Evolutionary conservation across 1,140 invertebrate genomes (phyloP), one percentile per base, ranked within the genome.

Genomic region (Dreissena polymorpha): DNA sequence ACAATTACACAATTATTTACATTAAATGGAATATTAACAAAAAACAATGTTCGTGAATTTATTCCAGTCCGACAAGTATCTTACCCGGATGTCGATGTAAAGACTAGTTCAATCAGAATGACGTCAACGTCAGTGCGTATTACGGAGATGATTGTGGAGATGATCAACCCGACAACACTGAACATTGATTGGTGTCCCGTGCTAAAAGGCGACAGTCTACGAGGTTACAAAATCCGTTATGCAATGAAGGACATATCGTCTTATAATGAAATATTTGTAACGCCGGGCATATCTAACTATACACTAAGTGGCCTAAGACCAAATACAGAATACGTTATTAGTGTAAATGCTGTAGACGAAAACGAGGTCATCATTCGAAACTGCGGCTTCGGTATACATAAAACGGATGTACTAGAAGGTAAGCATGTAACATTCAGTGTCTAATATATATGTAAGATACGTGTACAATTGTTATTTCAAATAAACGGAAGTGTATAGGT

Each of bases 211-310:
- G 71, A 68, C 68, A 29, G 39, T 21, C 23, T 83, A 23, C 23
- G 71, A 27, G 81, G 81, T 51, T 83, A 83, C 68, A 83, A 83
- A 71, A 77, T 76, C n/a, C 81, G 81, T 21, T 83, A 83, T 27
- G 51, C 51, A 16, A 83, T 83, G 29, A 83, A 76, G 57, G 67
- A 83, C 64, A 75, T 57, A 10, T 18, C 64, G 5, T 83, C 81
- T 5, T 76, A 76, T 18, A 83, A 83, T 71, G 73, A 76, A 53
- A 68, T 83, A 21, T 83, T 83, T 83, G 81, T 83, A n/a, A 83
- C 81, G 55, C 21, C 81, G 16, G 81, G 81, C 16, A 83, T 77
- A 57, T 60, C 81, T 18, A 83, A 55, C 25, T 83, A 76, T 51
- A 76, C 81, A 29, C 12, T 83, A 8, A 83, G 64, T 71, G 81